Conservation (phyloP, 2,888 invertebrate species). For the Epirrhoe tristata region DNA sequence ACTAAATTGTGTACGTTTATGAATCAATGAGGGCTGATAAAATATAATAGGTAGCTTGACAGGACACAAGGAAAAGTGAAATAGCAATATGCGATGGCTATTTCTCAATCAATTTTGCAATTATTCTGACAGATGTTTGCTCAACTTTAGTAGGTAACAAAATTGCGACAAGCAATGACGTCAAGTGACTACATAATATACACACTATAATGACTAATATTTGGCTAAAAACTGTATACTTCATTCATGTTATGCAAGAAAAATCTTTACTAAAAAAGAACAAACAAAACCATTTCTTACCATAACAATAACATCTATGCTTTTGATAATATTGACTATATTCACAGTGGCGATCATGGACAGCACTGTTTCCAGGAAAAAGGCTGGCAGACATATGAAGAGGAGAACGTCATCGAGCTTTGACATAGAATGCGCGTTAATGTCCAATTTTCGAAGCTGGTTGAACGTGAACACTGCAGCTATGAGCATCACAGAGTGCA, state of each 20-base stretch:
- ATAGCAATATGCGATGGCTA: too few relatives aligned
- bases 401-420: constrained; percentile 89
- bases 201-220: too few relatives aligned
- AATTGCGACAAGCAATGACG: too few relatives aligned
- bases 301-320: constrained; percentile 83
- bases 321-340: constrained; percentile 78
- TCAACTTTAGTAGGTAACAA: too few relatives aligned
- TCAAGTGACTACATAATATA: too few relatives aligned
- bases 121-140: too few relatives aligned
- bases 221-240: background rate
- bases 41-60: too few relatives aligned
- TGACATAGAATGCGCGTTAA: constrained; percentile 87
- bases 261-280: background rate
- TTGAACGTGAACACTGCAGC: constrained; percentile 86
- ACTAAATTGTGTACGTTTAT: too few relatives aligned
- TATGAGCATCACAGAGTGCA: constrained; percentile 85
- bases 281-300: constrained; percentile 61
- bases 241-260: background rate
- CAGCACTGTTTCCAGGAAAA: constrained; percentile 89
- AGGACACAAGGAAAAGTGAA: too few relatives aligned
- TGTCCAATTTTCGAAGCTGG: constrained; percentile 87
- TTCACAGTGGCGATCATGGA: constrained; percentile 88
- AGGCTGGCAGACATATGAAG: constrained; percentile 90
- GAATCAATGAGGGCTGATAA: too few relatives aligned
- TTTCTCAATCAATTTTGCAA: too few relatives aligned